These are phyloP conservation scores for Chirona hameri DNA, from an alignment of 2,888 invertebrate species.

Conservation along the genomic window DNA sequence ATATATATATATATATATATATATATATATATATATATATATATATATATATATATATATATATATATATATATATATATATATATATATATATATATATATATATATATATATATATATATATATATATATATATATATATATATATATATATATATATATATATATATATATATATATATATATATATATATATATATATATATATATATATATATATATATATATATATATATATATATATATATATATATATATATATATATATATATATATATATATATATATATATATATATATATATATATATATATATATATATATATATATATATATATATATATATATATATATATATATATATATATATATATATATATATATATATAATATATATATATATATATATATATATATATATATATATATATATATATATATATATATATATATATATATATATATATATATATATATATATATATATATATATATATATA, in stretches of 20 bases:
- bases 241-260: constrained; percentile 27
- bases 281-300: neutral
- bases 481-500: constrained; percentile 24
- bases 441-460: too few species aligned
- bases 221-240: constrained; percentile 31
- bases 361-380: too few species aligned
- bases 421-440: constrained; percentile 6
- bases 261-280: neutral
- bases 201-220: constrained; percentile 31
- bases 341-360: too few species aligned
- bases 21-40: constrained; percentile 23
- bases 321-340: too few species aligned
- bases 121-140: constrained; percentile 30
- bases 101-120: constrained; percentile 32
- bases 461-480: constrained; percentile 31
- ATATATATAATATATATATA: neutral
- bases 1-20: constrained; percentile 26
- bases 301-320: too few species aligned
- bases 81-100: constrained; percentile 32
- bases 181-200: constrained; percentile 33
- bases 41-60: constrained; percentile 13
- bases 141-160: constrained; percentile 30
- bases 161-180: constrained; percentile 27
- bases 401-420: neutral
- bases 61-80: constrained; percentile 25